Base-by-base conservation (phyloP, 1,140 invertebrate species). In the Platorchestia sp. region DNA sequence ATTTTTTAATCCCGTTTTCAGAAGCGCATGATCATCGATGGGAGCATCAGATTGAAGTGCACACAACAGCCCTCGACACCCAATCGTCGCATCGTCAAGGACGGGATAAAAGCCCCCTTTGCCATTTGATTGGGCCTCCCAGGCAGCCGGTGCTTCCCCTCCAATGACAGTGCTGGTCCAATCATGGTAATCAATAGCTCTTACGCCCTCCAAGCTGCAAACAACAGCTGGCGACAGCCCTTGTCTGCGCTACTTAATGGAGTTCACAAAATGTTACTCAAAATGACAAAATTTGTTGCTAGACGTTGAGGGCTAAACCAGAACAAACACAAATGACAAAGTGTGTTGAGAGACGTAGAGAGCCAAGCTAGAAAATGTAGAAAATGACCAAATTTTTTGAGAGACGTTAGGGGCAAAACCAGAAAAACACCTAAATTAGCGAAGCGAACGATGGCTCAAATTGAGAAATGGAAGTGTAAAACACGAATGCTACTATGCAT, bases 21-120 rank as follows among this genome's bases (percentile, higher is more conserved):
- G 47, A 75, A 75, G 59, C 59, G 59, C 59, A 75, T 75, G 59
- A 19, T 75, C 59, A 75, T 14, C 36, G 14, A 10, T 10, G 59
- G 10, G 27, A 75, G 27, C 59, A 27, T 36, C 59, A 75, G 27
- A 22, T 75, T 14, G 59, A 75, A 75, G 59, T 14, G 14, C 10
- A 75, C 27, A 19, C 10, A 75, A 75, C 59, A 75, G 41, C 87
- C 22, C 87, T 90, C 87, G 41, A 42, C 27, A 90, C 27, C 87
- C 87, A 90, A 90, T 90, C 87, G 10, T 16, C 44, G 44, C 10
- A 90, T 90, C 87, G 44, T 6, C 87, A 90, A 90, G 44, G 44
- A 90, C 44, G 41, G 44, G 87, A 90, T 90, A 90, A 42, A 90
- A 90, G 41, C 87, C 22, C 87, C 87, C 87, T 42, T 90, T 90